A percentile compares a stretch with the other conserved stretches of the same genome.
phyloP scores from a whole-genome alignment of 2,113 vertebrate genomes.

The Brienomyrus brachyistius region DNA sequence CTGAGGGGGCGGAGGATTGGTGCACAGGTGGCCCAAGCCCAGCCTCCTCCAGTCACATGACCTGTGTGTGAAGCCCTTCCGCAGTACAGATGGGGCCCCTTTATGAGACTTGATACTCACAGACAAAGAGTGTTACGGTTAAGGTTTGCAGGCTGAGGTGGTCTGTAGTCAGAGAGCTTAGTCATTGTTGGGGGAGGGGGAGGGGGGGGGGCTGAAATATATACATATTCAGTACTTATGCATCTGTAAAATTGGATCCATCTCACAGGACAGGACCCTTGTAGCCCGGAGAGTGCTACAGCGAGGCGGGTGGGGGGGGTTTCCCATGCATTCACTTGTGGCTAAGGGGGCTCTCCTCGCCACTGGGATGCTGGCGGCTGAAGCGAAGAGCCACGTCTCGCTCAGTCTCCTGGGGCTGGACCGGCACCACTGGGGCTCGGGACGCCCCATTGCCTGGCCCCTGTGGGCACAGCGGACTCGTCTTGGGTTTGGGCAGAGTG shows the following conservation, averaged over 20 bases:
- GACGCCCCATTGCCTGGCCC: conserved; percentile 44
- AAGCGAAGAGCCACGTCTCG: conserved; percentile 71
- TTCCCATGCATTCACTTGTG: conserved; percentile 67
- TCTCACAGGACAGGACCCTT: not conserved
- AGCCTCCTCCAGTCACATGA: not conserved
- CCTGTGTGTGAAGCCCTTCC: not conserved
- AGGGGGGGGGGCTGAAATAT: conserved; percentile 18
- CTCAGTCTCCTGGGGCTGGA: conserved; percentile 53
- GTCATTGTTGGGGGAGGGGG: conserved; percentile 25
- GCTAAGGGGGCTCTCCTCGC: conserved; percentile 71
- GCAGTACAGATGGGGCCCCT: not conserved
- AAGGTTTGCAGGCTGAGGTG: conserved; percentile 34
- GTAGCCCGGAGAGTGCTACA: not conserved
- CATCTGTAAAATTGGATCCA: not conserved
- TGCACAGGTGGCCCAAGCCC: not conserved
- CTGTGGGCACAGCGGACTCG: conserved; percentile 55
- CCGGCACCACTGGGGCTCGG: conserved; percentile 44
- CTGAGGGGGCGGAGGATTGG: too few species aligned
- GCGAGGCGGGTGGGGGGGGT: not conserved
- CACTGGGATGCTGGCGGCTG: conserved; percentile 76
- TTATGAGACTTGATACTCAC: not conserved
- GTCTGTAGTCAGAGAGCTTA: conserved; percentile 49
- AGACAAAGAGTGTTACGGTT: conserved; percentile 42
- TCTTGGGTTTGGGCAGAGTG: conserved; percentile 61
- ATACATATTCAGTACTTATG: conserved; percentile 25